Base-by-base conservation (phyloP, 1,140 invertebrate species). In the Ericerus pela region DNA sequence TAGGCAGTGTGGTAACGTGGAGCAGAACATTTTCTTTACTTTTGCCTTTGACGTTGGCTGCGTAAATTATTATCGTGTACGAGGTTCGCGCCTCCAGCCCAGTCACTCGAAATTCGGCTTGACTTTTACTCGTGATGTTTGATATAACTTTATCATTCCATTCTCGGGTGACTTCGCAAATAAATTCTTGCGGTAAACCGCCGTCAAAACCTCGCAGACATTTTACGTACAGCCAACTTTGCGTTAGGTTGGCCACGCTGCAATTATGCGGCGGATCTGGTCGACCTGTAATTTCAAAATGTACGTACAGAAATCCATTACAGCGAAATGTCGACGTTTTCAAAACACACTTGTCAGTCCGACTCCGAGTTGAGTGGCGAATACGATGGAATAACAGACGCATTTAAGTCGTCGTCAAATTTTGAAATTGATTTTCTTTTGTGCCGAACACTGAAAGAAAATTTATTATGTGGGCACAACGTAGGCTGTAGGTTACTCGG, bases 201-300 rank as follows among this genome's bases (percentile, higher is more conserved):
- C 85, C 85, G 66, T 88, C 83, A 63, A 88, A 89, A 24, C 85
- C 85, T 70, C 80, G 80, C 27, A 76, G 70, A 67, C 85, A 88
- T 62, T 84, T 81, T 3, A 88, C 79, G 57, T 82, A 78, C 53
- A 87, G 70, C 8, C 84, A 84, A 52, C 83, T 79, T 14, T 80
- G 81, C 12, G 84, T 86, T 66, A 84, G 80, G 70, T 88, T 88
- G 47, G 80, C 73, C 53, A 86, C 73, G 6, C 81, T 80, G 68
- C 85, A 88, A 68, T 88, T 88, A 65, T 77, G 76, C 10, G 84
- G 82, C 2, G 82, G 74, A 69, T 88, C 85, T 12, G 85, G 85
- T 62, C 82, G 83, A 16, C 73, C 74, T 72, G 59, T n/a, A n/a
- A n/a, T n/a, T n/a, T n/a, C n/a, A n/a, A n/a, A n/a, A n/a, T n/a